phyloP scores from a whole-genome alignment of 1,140 invertebrate species.

The Steinernema khuongi region DNA sequence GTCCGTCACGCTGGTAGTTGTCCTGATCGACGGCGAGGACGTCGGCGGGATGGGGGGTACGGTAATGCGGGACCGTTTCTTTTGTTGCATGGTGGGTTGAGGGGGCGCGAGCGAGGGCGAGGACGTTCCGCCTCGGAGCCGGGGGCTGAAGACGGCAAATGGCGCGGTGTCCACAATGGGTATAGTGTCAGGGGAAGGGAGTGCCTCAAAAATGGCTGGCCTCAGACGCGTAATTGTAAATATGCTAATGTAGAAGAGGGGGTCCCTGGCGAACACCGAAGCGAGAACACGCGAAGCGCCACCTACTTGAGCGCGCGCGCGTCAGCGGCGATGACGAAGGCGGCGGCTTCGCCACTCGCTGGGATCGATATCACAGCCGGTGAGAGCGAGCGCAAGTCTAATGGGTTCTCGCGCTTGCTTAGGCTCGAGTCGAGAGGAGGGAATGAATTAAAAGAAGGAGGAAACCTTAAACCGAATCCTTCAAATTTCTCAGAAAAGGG shows the following conservation, averaged over 20 bases:
- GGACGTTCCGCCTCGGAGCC: not conserved
- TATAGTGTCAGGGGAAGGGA: not conserved
- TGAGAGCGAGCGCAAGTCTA: not conserved
- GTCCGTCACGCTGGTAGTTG: not conserved
- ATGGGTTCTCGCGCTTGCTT: not conserved
- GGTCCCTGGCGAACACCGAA: not conserved
- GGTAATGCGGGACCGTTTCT: conserved; percentile 2
- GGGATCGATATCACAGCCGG: no score
- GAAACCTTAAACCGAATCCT: no score
- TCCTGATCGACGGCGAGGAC: not conserved
- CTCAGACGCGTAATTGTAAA: not conserved
- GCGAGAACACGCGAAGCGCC: not conserved
- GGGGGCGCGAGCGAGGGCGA: not conserved
- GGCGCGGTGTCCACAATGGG: not conserved
- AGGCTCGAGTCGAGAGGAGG: not conserved
- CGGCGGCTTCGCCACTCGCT: no score
- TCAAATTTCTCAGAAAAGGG: no score
- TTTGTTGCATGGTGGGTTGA: not conserved
- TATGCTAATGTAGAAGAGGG: not conserved
- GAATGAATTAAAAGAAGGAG: not conserved
- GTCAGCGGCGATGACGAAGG: no score
- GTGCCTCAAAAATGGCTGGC: not conserved
- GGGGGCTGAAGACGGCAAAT: not conserved
- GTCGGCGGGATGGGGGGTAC: not conserved
- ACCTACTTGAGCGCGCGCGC: not conserved